Evolutionary conservation across 2,888 invertebrate species (phyloP), one percentile per base, ranked within the genome.

Genomic region (Pyrocoelia pectoralis): DNA sequence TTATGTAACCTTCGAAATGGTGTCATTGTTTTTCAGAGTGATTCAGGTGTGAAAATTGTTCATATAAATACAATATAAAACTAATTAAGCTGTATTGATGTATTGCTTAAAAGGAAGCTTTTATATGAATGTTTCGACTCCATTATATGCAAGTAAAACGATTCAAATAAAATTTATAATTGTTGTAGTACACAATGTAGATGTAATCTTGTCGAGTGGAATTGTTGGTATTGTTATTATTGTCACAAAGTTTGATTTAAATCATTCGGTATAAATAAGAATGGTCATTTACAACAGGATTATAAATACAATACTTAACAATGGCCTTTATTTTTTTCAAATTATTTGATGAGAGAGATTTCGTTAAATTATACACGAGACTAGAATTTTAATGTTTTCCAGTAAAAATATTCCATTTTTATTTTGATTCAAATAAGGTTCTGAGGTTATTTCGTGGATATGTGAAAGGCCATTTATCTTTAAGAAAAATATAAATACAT

Each of bases 151-250:
- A 33, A 33, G 33, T 33, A 33, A 33, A 33, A 33, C 33, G 33
- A n/a, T 33, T 33, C 10, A n/a, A 33, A 33, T 33, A 33, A 33
- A 33, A 33, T 33, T 33, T 33, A 33, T 33, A 33, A 33, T 33
- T 33, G 33, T 33, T 33, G 33, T 33, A 33, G 33, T 33, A 33
- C n/a, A 33, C 33, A 33, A 33, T 33, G n/a, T 33, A 33, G 33
- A 33, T 33, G 33, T 33, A 33, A 33, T 33, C 33, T 33, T n/a
- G n/a, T 33, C 33, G 3, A 33, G 2, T 33, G 33, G 2, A 33
- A 33, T 33, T 33, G 33, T 33, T 3, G 10, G 33, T 33, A 33
- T 33, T 33, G 33, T 33, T 33, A 33, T 33, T 33, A 33, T 33
- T 33, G 33, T 33, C 33, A 33, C 33, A 33, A 33, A 33, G 33